A percentile compares a stretch with the other conserved stretches of the same genome.
These are phyloP conservation scores for Anguilla marmorata DNA, from an alignment of 2,797 vertebrate genomes.

Conservation along the genomic window DNA sequence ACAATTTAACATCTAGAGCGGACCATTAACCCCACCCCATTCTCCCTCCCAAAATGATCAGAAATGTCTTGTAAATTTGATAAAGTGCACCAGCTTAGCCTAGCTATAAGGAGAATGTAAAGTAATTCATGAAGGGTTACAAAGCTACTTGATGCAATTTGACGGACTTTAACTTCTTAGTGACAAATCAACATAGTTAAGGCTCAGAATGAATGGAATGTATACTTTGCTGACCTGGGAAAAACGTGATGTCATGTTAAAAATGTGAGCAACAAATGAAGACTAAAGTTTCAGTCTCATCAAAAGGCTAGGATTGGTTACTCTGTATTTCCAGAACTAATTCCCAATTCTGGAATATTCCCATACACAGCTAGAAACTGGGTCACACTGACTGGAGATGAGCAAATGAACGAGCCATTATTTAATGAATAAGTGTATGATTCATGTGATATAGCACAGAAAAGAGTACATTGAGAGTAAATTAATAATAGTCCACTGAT, in stretches of 20 bases:
- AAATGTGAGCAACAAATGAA: slow-evolving; percentile 57
- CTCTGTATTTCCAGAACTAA: background rate
- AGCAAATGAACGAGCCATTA: background rate
- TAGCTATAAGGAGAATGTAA: slow-evolving; percentile 63
- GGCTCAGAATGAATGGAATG: slow-evolving; percentile 66
- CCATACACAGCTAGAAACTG: background rate
- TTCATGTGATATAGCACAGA: background rate
- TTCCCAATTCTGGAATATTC: background rate
- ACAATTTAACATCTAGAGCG: slow-evolving; percentile 78
- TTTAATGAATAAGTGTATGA: background rate
- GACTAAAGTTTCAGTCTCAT: slow-evolving; percentile 50
- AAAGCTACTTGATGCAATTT: slow-evolving; percentile 56
- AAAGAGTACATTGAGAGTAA: slow-evolving; percentile 7
- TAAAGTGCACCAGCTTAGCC: slow-evolving; percentile 77
- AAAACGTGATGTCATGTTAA: slow-evolving; percentile 21
- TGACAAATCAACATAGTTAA: slow-evolving; percentile 34
- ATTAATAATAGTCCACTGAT: slow-evolving; percentile 15
- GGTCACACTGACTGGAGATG: background rate
- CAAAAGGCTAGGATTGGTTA: slow-evolving; percentile 23
- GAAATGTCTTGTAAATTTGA: slow-evolving; percentile 65
- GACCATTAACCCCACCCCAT: slow-evolving; percentile 57
- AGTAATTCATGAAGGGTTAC: slow-evolving; percentile 51
- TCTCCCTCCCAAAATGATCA: slow-evolving; percentile 58
- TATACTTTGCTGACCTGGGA: slow-evolving; percentile 56
- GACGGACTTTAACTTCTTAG: slow-evolving; percentile 32